Evolutionary conservation across 2,797 vertebrate species (phyloP).

Genomic region (Lagocephalus sceleratus): DNA sequence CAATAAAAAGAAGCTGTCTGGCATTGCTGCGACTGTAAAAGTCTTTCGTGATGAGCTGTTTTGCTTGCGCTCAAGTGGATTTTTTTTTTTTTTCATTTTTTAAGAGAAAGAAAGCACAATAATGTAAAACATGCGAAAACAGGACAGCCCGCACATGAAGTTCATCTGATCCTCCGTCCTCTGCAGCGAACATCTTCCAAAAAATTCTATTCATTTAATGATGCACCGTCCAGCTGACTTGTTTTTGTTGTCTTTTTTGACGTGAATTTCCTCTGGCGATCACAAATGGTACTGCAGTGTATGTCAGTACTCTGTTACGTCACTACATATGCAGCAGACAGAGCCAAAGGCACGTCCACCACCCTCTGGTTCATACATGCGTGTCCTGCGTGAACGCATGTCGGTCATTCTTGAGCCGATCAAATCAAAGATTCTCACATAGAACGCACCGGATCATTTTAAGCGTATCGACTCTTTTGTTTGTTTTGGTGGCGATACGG

Average conservation of each 20-base stretch:
- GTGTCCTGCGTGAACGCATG: no score
- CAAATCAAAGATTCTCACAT: no score
- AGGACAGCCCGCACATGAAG: no score
- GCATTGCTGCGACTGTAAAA: not conserved
- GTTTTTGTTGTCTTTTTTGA: not conserved
- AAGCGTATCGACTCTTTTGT: no score
- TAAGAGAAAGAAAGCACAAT: no score
- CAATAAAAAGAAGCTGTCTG: constrained; percentile 5
- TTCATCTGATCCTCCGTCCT: not conserved
- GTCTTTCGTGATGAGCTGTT: not conserved
- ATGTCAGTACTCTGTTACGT: not conserved
- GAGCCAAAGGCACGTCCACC: no score
- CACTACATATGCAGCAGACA: no score
- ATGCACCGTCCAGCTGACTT: not conserved
- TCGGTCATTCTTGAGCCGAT: no score
- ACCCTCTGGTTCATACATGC: no score
- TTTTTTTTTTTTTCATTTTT: not conserved
- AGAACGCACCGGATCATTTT: no score
- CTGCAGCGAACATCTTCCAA: not conserved
- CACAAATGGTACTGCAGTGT: not conserved
- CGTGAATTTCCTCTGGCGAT: not conserved
- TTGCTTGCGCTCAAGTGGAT: not conserved
- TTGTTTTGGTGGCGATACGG: not conserved
- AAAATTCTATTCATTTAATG: not conserved
- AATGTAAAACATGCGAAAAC: no score